phyloP scores from a whole-genome alignment of 2,888 invertebrate genomes.

The Drosophila affinis region DNA sequence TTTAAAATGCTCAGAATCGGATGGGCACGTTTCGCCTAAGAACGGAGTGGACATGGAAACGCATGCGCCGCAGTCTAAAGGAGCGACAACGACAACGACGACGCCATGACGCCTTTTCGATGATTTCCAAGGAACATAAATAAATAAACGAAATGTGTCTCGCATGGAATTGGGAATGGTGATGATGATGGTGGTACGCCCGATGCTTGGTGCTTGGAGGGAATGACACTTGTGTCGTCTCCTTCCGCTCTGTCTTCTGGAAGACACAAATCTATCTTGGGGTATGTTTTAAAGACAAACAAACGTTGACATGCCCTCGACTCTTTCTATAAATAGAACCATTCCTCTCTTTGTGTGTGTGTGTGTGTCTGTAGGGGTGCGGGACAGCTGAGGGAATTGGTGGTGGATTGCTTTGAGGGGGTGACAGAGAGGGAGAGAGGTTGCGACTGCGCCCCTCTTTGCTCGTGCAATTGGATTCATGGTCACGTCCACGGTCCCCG shows the following conservation, averaged over 20 bases:
- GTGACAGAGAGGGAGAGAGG: conserved; percentile 15
- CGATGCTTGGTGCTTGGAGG: conserved; percentile 7
- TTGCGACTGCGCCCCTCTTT: conserved; percentile 50
- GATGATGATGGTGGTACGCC: too few relatives aligned
- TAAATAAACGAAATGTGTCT: conserved; percentile 61
- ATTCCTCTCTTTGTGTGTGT: conserved; percentile 8
- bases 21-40: conserved; percentile 38
- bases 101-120: conserved; percentile 19
- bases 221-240: conserved; percentile 41
- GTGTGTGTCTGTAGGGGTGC: conserved; percentile 5
- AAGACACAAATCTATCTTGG: conserved; percentile 49
- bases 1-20: conserved; percentile 50
- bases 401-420: conserved; percentile 57
- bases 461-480: conserved; percentile 34
- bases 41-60: conserved; percentile 33
- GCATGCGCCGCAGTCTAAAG: conserved; percentile 44
- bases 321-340: conserved; percentile 42
- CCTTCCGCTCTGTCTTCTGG: conserved; percentile 2
- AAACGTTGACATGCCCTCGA: conserved; percentile 37
- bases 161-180: conserved; percentile 34
- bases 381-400: conserved; percentile 63
- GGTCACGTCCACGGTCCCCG: conserved; percentile 38
- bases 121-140: conserved; percentile 46
- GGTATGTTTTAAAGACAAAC: conserved; percentile 34
- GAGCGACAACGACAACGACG: conserved; percentile 29